These are phyloP conservation scores for Cheilosia grossa DNA, from an alignment of 2,888 invertebrate species.

Conservation along the genomic window DNA sequence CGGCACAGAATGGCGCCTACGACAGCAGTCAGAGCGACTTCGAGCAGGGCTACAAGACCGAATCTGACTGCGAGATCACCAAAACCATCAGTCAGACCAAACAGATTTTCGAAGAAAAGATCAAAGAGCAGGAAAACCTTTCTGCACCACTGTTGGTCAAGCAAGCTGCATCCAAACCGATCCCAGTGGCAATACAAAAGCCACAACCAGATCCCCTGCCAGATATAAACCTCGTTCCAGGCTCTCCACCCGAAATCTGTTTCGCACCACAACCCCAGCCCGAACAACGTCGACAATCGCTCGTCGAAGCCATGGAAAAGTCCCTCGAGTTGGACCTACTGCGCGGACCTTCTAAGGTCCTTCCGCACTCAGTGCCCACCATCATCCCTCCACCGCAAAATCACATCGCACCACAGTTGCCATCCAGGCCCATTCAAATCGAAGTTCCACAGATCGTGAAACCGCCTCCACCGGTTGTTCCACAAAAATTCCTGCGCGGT, in stretches of 20 bases:
- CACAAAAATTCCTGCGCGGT: conserved; percentile 85
- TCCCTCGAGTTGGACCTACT: conserved; percentile 84
- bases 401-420: conserved; percentile 81
- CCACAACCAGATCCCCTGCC: conserved; percentile 80
- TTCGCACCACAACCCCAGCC: conserved; percentile 85
- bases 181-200: conserved; percentile 78
- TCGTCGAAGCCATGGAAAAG: conserved; percentile 85
- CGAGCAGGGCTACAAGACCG: conserved; percentile 76
- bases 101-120: conserved; percentile 78
- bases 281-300: conserved; percentile 84
- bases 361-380: conserved; percentile 85
- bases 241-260: conserved; percentile 88
- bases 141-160: conserved; percentile 84
- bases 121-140: conserved; percentile 77
- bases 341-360: conserved; percentile 84
- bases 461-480: conserved; percentile 85
- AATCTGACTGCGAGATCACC: conserved; percentile 76
- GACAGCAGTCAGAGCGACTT: conserved; percentile 77
- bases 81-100: conserved; percentile 78
- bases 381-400: conserved; percentile 83
- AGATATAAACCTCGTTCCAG: conserved; percentile 86
- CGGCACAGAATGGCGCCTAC: conserved; percentile 78
- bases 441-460: conserved; percentile 85
- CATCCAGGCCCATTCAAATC: conserved; percentile 84
- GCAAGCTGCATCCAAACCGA: conserved; percentile 78